Evolutionary conservation across 2,797 vertebrate genomes (phyloP), one percentile per base, ranked within the genome.

Genomic region (Corythornis leucogaster): DNA sequence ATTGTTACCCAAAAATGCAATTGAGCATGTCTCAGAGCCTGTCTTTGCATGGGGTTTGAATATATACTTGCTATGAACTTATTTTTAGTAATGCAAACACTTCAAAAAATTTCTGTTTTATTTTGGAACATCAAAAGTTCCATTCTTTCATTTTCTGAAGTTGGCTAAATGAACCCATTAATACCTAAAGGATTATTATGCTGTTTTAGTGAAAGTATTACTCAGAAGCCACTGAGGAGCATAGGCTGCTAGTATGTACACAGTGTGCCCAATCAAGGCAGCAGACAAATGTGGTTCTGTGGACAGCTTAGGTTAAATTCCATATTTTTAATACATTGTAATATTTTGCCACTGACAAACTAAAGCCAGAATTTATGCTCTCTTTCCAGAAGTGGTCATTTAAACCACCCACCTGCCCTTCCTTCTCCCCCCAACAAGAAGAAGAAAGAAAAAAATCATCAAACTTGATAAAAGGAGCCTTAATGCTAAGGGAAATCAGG

Each of bases 231-330:
- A 45, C 35, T 2, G 74, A 75, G 51, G 46, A 93, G 64, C 80
- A 89, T 78, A 92, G 86, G 50, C 51, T 77, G 80, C 80, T 95
- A 87, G 95, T 87, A 94, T 94, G 93, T 46, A 88, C 64, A 66
- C 7, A 3, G 5, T 79, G 92, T 96, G 66, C 89, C 92, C 81
- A 79, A 81, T 50, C 30, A 68, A 55, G 25, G 43, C 48, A 87
- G 68, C 43, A 93, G 89, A 82, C 61, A 78, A 73, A 82, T 64
- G 70, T 91, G 57, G 85, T 57, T 68, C 84, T 71, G 74, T 80
- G 70, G 92, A 89, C 45, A 85, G 57, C 30, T 69, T 78, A 58
- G 74, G 89, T 74, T 73, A 68, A 95, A 97, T 95, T 93, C 81
- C 95, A 79, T 30, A 55, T 3, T 35, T 80, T 88, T 76, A 46